Conservation (phyloP, 2,888 invertebrate genomes). For the Diarsia mendica region DNA sequence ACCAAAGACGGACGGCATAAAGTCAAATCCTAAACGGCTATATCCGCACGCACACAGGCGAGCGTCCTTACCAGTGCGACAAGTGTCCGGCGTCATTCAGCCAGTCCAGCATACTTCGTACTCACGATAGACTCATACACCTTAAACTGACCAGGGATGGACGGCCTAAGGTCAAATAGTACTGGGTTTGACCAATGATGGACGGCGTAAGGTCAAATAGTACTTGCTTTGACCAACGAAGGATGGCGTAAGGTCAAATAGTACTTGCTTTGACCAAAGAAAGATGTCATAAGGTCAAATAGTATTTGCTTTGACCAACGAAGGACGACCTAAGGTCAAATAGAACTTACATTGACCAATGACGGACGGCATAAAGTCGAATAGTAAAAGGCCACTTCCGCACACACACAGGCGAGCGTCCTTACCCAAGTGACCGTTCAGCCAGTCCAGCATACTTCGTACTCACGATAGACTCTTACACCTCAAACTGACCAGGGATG, state of each 20-base stretch:
- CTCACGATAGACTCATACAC: constrained; percentile 80
- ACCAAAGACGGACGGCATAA: too few relatives aligned
- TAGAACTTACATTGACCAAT: too few relatives aligned
- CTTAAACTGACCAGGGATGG: constrained; percentile 80
- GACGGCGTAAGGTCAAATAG: too few relatives aligned
- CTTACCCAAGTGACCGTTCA: constrained; percentile 82
- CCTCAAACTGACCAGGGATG: constrained; percentile 78
- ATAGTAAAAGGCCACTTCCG: constrained; percentile 74
- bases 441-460: constrained; percentile 76
- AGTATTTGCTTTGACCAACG: too few relatives aligned
- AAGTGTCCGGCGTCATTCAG: constrained; percentile 81
- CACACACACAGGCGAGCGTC: constrained; percentile 85
- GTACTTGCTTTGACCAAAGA: too few relatives aligned
- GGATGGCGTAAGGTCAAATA: too few relatives aligned
- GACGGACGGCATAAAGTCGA: too few relatives aligned
- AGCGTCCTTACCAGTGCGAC: constrained; percentile 80
- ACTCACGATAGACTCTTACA: constrained; percentile 82
- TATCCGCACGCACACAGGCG: constrained; percentile 83
- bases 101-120: constrained; percentile 77
- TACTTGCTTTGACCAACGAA: too few relatives aligned
- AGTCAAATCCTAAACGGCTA: constrained; percentile 81
- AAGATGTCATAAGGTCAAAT: too few relatives aligned
- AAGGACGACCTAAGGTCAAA: too few relatives aligned
- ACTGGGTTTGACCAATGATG: not conserved
- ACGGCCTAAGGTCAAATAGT: constrained; percentile 61